Conservation (phyloP, 2,888 invertebrate species). For the Nephrotoma appendiculata region DNA sequence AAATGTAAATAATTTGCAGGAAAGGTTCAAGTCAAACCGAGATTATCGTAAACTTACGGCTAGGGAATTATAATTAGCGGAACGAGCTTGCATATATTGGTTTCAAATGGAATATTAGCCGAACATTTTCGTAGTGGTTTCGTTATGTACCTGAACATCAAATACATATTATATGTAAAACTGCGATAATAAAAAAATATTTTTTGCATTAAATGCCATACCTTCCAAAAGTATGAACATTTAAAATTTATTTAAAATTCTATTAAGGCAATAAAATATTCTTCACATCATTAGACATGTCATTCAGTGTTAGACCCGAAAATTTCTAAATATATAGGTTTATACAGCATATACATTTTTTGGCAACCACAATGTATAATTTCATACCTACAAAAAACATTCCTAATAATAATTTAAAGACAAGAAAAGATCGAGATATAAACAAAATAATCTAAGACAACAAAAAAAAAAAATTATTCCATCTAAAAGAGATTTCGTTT, state of each 20-base stretch:
- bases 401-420: background rate
- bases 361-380: background rate
- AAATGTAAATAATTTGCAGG: too few species aligned
- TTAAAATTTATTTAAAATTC: background rate
- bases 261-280: background rate
- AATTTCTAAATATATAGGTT: background rate
- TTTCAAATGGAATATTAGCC: too few species aligned
- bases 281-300: background rate
- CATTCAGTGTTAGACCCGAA: background rate
- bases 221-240: background rate
- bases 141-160: too few species aligned
- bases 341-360: background rate
- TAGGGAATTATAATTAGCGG: too few species aligned
- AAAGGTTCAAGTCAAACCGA: too few species aligned
- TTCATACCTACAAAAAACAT: background rate
- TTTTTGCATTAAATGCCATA: background rate
- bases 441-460: background rate
- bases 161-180: too few species aligned
- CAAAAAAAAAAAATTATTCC: background rate
- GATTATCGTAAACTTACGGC: too few species aligned
- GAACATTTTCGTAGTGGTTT: too few species aligned
- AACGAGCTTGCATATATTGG: too few species aligned
- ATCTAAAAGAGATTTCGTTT: background rate
- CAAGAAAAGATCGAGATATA: background rate
- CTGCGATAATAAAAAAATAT: background rate